These are phyloP conservation scores for Melieria picta DNA, from an alignment of 2,888 invertebrate species.

Conservation along the genomic window DNA sequence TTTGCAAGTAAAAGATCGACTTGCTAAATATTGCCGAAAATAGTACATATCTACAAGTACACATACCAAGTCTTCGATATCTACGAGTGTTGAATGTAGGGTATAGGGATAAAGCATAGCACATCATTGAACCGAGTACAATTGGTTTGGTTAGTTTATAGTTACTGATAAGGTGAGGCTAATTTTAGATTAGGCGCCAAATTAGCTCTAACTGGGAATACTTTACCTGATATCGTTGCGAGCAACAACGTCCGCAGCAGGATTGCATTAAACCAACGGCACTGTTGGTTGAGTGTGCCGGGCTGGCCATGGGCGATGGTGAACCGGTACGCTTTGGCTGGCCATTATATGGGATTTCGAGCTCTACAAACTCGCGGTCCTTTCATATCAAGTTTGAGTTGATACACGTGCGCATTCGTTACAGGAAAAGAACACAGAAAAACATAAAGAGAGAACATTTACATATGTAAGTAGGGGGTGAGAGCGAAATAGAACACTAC, in stretches of 20 bases:
- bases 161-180: background rate
- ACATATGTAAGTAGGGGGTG: too few species aligned
- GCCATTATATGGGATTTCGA: constrained; percentile 94
- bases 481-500: too few species aligned
- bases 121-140: too few species aligned
- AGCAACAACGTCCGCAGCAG: constrained; percentile 86
- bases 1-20: too few species aligned
- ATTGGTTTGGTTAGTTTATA: background rate
- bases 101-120: too few species aligned
- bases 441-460: too few species aligned
- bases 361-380: constrained; percentile 97
- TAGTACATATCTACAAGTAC: too few species aligned
- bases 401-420: background rate
- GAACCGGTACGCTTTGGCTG: constrained; percentile 92
- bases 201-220: background rate
- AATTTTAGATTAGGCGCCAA: too few species aligned
- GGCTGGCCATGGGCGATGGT: constrained; percentile 87
- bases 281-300: constrained; percentile 84
- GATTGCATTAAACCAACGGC: constrained; percentile 77
- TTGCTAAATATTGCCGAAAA: too few species aligned
- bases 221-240: constrained; percentile 87
- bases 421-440: too few species aligned
- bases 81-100: too few species aligned
- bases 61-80: too few species aligned
- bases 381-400: constrained; percentile 56